These are phyloP conservation scores for Macquaria ambigua DNA, from an alignment of 2,113 vertebrate genomes.

Conservation along the genomic window DNA sequence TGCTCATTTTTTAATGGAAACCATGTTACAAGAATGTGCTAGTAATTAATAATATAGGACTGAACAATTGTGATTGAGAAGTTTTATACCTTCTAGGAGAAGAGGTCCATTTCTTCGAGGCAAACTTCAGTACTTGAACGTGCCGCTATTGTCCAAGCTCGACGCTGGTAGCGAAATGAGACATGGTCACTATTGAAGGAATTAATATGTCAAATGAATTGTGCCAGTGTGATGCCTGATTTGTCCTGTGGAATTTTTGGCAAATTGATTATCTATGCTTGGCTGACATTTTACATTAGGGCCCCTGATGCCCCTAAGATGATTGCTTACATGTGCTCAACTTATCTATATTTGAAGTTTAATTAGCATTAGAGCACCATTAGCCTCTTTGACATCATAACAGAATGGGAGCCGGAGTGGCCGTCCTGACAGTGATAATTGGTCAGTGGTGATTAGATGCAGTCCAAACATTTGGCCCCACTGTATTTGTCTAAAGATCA, in stretches of 20 bases:
- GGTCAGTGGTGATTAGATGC: conserved; percentile 44
- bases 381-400: conserved; percentile 53
- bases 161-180: neutral
- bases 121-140: neutral
- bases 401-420: conserved; percentile 16
- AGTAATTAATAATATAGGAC: neutral
- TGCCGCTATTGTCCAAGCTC: neutral
- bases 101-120: neutral
- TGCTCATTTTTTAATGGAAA: neutral
- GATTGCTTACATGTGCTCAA: conserved; percentile 68
- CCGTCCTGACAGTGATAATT: conserved; percentile 45
- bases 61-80: neutral
- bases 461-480: conserved; percentile 24
- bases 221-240: conserved; percentile 15
- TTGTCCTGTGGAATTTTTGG: conserved; percentile 33
- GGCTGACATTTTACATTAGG: conserved; percentile 49
- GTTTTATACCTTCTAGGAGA: neutral
- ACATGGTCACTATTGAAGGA: conserved; percentile 3
- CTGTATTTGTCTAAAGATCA: conserved; percentile 13
- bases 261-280: conserved; percentile 63
- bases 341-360: conserved; percentile 69
- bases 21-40: neutral
- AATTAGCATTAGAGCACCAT: conserved; percentile 68
- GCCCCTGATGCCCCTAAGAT: conserved; percentile 51
- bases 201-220: conserved; percentile 22